Evolutionary conservation across 2,888 invertebrate species (phyloP), one percentile per base, ranked within the genome.

Genomic region (Anthrax anthrax): DNA sequence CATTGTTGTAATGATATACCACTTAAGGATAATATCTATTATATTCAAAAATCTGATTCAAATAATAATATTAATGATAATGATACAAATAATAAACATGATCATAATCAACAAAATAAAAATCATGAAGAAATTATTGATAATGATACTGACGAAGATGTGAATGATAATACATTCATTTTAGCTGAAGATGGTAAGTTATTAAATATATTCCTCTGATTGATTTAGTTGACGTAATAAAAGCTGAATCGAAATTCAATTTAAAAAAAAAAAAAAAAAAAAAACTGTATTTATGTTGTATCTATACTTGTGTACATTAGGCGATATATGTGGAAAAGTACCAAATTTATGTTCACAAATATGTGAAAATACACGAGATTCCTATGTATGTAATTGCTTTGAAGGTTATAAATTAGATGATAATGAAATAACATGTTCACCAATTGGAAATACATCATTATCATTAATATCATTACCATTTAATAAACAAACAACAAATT

Each of bases 351-450:
- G 78, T 56, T 71, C 70, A 1, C 77, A 78, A 18, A 64, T 71
- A 19, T 78, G 78, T 56, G 67, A 74, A 44, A 73, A 76, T 49
- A 70, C 72, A 0, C 70, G 67, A 2, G 74, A 74, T n/a, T 76
- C 77, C 0, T 74, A 72, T 54, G 56, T 61, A 14, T 75, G 75
- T 52, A 64, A 64, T 46, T 75, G 75, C 51, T 57, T 64, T n/a
- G 54, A 62, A 2, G 74, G 74, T 1, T 74, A 62, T 53, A 58
- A 59, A 3, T 56, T 75, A 16, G 64, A 65, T 61, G 64, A 69
- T 0, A 76, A 77, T 57, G 70, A 70, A 37, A 71, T 72, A 18
- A 70, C 73, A 0, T 75, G 75, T 49, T 59, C 60, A 4, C 52
- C 50, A 39, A 49, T 56, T 17, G 18, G 18, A 18, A 10, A 43